Evolutionary conservation across 2,888 invertebrate genomes (phyloP).

Genomic region (Apodemia mormo): DNA sequence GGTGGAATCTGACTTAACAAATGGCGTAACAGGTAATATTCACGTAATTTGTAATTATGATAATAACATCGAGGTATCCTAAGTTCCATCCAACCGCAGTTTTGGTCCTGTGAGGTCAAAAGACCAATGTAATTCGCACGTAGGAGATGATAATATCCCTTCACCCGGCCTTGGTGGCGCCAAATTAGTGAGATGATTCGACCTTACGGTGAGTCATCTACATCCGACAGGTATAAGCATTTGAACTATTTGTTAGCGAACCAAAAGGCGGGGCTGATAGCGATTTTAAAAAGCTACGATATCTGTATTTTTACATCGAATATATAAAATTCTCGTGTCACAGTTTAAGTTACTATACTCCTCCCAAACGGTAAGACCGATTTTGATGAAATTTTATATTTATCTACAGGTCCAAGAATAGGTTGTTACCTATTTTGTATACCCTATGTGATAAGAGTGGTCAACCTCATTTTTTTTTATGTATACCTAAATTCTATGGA

Average conservation of each 20-base stretch:
- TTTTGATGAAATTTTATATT: too few species aligned
- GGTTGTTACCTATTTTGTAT: too few species aligned
- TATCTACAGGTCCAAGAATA: too few species aligned
- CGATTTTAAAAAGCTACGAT: background rate
- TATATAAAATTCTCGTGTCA: too few species aligned
- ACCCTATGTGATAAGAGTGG: too few species aligned
- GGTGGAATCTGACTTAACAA: background rate
- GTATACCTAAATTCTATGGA: too few species aligned
- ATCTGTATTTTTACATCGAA: background rate
- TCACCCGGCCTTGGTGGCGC: constrained; percentile 59
- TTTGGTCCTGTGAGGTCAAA: constrained; percentile 17
- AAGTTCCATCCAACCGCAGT: constrained; percentile 14
- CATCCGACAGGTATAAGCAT: constrained; percentile 4
- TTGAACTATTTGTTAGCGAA: constrained; percentile 1
- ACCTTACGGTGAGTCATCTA: constrained; percentile 33
- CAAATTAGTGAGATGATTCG: constrained; percentile 46
- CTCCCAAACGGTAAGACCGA: too few species aligned
- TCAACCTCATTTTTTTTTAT: too few species aligned
- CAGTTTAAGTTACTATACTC: too few species aligned
- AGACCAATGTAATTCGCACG: constrained; percentile 46
- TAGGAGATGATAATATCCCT: constrained; percentile 52
- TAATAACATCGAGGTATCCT: constrained; percentile 7
- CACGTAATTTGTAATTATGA: constrained; percentile 1
- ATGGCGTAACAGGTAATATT: constrained; percentile 1
- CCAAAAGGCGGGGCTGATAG: background rate